phyloP scores from a whole-genome alignment of 2,888 invertebrate genomes.

The Balanococcus diminutus region DNA sequence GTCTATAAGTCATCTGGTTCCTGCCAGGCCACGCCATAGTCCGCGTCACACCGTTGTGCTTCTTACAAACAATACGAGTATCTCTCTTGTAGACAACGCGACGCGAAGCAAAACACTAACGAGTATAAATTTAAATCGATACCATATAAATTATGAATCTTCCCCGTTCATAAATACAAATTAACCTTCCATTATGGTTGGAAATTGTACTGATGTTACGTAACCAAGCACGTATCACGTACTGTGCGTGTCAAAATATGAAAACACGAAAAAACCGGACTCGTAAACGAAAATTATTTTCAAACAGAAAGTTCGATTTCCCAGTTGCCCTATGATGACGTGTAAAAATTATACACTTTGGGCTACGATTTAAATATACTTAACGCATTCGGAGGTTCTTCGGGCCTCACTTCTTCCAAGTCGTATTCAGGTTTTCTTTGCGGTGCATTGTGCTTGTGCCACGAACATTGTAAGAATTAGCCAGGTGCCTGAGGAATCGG shows the following conservation, averaged over 20 bases:
- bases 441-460: background rate
- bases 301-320: background rate
- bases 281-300: background rate
- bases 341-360: background rate
- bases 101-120: background rate
- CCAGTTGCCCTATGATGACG: background rate
- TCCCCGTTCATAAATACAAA: constrained; percentile 25
- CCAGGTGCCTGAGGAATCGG: background rate
- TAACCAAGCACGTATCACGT: background rate
- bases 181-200: constrained; percentile 18
- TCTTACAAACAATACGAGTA: background rate
- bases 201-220: background rate
- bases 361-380: background rate
- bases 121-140: constrained; percentile 34
- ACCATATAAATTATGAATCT: constrained; percentile 32
- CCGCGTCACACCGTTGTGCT: background rate
- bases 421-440: background rate
- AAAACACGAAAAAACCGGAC: background rate
- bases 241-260: constrained; percentile 1
- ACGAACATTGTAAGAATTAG: background rate
- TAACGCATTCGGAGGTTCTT: background rate
- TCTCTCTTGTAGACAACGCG: background rate
- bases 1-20: background rate
- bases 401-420: background rate
- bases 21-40: background rate